A percentile compares a stretch with the other conserved stretches of the same genome.
Conservation (phyloP, 92 coral and sea anemone species). For the Virgularia gustaviana region DNA sequence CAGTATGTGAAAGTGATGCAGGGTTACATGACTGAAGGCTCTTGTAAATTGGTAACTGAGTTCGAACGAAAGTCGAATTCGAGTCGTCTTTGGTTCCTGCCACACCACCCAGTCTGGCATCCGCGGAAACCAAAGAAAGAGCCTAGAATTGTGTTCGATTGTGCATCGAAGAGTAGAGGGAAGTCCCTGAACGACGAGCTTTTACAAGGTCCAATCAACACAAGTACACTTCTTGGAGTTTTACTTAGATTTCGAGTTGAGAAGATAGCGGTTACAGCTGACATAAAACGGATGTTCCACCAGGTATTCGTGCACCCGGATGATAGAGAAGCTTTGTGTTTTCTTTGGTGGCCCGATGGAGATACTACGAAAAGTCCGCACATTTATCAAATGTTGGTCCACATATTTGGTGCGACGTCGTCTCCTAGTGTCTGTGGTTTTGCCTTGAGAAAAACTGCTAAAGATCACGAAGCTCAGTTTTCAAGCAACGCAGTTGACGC, state of each 20-base stretch:
- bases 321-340: conserved; percentile 64
- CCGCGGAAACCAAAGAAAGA: conserved; percentile 63
- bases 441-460: conserved; percentile 19
- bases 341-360: conserved; percentile 63
- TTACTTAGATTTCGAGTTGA: conserved; percentile 54
- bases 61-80: conserved; percentile 41
- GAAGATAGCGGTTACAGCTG: conserved; percentile 57
- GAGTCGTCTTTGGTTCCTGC: conserved; percentile 60
- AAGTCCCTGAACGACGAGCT: conserved; percentile 54
- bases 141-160: conserved; percentile 61
- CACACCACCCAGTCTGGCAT: conserved; percentile 74
- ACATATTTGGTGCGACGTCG: conserved; percentile 24
- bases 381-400: conserved; percentile 44
- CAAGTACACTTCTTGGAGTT: conserved; percentile 57
- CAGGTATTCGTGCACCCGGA: conserved; percentile 63
- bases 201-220: conserved; percentile 57
- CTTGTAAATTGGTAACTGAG: conserved; percentile 48
- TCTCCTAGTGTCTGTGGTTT: conserved; percentile 19
- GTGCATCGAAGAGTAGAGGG: conserved; percentile 51
- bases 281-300: conserved; percentile 61
- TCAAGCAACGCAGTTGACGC: conserved; percentile 12
- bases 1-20: conserved; percentile 51
- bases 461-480: conserved; percentile 24
- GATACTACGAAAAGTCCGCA: conserved; percentile 45
- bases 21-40: conserved; percentile 56